Evolutionary conservation across 2,113 vertebrate genomes (phyloP).

Genomic region (Muntiacus reevesi): DNA sequence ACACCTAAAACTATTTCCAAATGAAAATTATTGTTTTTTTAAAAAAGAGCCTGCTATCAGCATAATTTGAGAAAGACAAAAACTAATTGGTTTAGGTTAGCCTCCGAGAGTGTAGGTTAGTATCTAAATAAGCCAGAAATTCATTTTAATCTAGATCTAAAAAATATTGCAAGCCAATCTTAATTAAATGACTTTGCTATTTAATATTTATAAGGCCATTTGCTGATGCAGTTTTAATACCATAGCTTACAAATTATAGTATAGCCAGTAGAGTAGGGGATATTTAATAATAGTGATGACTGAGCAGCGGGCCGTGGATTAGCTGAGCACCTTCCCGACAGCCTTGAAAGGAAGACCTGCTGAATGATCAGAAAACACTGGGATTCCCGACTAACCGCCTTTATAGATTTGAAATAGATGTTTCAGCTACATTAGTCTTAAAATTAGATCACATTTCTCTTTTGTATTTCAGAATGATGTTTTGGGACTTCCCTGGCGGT

Average conservation of each 20-base stretch:
- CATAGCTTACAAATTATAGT: background rate
- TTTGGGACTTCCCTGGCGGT: background rate
- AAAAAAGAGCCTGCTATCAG: background rate
- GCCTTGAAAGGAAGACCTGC: background rate
- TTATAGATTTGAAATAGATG: background rate
- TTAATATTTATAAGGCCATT: background rate
- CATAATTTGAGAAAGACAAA: background rate
- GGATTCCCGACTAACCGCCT: background rate
- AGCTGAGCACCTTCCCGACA: background rate
- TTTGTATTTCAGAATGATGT: conserved; percentile 5
- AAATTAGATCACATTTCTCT: background rate
- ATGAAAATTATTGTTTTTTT: background rate
- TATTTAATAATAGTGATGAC: background rate
- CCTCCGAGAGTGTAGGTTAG: background rate
- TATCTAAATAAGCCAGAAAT: conserved; percentile 8
- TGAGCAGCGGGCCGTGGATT: background rate
- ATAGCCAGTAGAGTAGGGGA: background rate
- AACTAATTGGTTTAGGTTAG: background rate
- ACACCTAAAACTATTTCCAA: background rate
- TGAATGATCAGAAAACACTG: background rate
- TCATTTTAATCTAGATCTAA: background rate
- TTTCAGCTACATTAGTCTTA: background rate
- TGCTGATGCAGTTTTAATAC: background rate
- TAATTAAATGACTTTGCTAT: background rate
- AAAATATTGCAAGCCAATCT: background rate